Conservation (phyloP, 2,113 vertebrate species). For the Setophaga kirtlandii region DNA sequence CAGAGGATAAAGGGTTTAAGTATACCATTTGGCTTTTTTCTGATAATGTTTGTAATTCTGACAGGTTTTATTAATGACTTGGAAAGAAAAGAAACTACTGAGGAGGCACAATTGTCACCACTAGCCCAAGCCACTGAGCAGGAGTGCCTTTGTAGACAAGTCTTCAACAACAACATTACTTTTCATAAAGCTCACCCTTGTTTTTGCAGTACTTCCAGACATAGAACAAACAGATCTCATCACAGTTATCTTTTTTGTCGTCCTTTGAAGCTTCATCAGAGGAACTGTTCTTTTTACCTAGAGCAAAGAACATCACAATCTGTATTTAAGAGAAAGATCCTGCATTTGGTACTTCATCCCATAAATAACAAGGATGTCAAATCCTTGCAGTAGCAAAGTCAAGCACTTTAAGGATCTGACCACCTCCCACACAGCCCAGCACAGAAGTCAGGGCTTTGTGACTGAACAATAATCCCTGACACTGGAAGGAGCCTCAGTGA, state of each 20-base stretch:
- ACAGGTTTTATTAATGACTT: not conserved
- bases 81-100: not conserved
- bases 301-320: not conserved
- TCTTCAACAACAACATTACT: not conserved
- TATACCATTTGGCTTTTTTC: not conserved
- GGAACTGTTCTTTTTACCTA: not conserved
- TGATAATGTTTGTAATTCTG: not conserved
- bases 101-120: not conserved
- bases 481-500: not conserved
- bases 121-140: not conserved
- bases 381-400: not conserved
- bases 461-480: not conserved
- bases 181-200: conserved; percentile 72
- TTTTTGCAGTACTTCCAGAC: conserved; percentile 78
- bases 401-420: not conserved
- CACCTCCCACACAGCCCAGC: not conserved
- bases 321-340: not conserved
- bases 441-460: not conserved
- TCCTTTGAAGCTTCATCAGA: not conserved
- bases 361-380: not conserved
- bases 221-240: conserved; percentile 85
- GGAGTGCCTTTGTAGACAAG: not conserved
- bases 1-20: not conserved
- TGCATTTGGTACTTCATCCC: not conserved
- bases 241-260: conserved; percentile 47